Conservation (phyloP, 2,797 vertebrate species). For the Tenualosa ilisha region DNA sequence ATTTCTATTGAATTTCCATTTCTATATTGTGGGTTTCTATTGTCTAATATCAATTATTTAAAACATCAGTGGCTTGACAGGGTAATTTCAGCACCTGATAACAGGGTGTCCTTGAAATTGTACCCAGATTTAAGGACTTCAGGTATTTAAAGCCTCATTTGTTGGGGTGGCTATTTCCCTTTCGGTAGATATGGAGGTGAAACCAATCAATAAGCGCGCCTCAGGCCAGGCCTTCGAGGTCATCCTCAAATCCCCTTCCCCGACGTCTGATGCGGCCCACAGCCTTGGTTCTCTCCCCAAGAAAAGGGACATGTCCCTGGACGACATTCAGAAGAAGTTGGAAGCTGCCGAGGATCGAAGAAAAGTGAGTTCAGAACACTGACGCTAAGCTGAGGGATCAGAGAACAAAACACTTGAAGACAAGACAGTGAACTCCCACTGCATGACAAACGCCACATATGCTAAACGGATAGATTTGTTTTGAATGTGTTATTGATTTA, state of each 20-base stretch:
- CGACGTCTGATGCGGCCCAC: slow-evolving; percentile 85
- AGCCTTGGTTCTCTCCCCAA: slow-evolving; percentile 84
- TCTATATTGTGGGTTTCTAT: neutral
- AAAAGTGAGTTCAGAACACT: slow-evolving; percentile 74
- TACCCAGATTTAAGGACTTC: neutral
- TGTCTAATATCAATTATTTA: neutral
- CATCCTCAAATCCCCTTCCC: slow-evolving; percentile 92
- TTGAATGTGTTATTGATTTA: neutral
- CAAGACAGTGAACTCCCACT: neutral
- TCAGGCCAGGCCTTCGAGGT: slow-evolving; percentile 98
- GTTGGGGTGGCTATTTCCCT: neutral
- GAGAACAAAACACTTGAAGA: neutral
- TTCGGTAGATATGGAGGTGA: slow-evolving; percentile 91
- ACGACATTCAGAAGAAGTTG: slow-evolving; percentile 94
- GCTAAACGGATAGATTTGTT: neutral
- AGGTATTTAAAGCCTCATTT: neutral
- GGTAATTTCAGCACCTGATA: neutral
- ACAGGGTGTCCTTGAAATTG: neutral
- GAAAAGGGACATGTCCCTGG: slow-evolving; percentile 91
- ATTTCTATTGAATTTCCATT: too few relatives aligned
- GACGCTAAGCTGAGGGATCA: neutral
- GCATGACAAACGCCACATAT: neutral
- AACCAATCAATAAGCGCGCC: slow-evolving; percentile 91
- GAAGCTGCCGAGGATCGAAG: slow-evolving; percentile 95
- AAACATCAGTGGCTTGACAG: neutral